Evolutionary conservation across 2,797 vertebrate genomes (phyloP), one percentile per base, ranked within the genome.

Genomic region (Poeciliopsis paucimaculata): DNA sequence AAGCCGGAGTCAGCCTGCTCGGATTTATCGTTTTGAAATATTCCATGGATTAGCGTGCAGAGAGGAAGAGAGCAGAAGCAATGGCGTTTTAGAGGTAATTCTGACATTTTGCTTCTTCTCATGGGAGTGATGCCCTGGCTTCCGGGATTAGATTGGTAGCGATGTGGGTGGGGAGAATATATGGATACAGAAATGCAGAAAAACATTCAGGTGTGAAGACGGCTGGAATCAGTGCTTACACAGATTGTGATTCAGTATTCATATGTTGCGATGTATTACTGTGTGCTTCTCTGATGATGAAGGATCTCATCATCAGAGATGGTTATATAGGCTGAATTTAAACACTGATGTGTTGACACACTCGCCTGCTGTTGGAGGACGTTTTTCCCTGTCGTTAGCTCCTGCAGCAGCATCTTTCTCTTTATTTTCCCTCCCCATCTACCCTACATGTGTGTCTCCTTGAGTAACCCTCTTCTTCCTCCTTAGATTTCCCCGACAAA

Each of bases 131-230:
- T 93, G 89, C 88, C 77, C 81, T 71, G 82, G 89, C 93, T 93
- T 94, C 91, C 51, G 87, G 91, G 91, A 95, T 93, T 93, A 91
- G 82, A 91, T 85, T 85, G 84, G 83, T 91, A 84, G 85, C 79
- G 79, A 82, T 90, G 91, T 89, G 91, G 91, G 91, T 93, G 89
- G 91, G 79, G 81, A 87, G 77, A 84, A 88, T 76, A 86, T 83
- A 87, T 64, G 62, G 86, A 89, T 78, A 75, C 86, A 87, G 83
- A 87, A 82, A 88, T 78, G 81, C 87, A 86, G 84, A 88, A 77
- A 86, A 78, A 86, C 76, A 51, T 86, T 82, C 91, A 92, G 92
- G 90, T 93, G 86, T 73, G 83, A 73, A 68, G 71, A 66, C 83
- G 73, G 75, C 84, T 81, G 77, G 84, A 86, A 83, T 84, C 11